Evolutionary conservation across 1,140 invertebrate species (phyloP), one percentile per base, ranked within the genome.

Genomic region (Dendroctonus ponderosae): DNA sequence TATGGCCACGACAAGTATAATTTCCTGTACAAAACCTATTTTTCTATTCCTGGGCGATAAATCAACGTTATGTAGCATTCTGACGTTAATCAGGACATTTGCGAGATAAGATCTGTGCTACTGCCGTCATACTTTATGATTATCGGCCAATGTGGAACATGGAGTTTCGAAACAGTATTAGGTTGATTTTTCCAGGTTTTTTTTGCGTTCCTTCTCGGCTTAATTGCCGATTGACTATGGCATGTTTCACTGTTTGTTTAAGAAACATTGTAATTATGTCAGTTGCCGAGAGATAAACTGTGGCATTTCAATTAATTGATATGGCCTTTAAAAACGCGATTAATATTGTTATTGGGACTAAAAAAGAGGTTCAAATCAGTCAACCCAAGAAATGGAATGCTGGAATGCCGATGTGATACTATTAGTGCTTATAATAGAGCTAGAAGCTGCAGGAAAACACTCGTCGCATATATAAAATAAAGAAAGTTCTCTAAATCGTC

Each of bases 1-100:
- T 52, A 52, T 52, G n/a, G 12, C 38, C 50, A 26, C 26, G 50
- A 52, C 50, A 52, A 15, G 50, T 52, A 12, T 52, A 52, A 52
- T 52, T 52, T 52, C 50, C 50, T 12, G 50, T 52, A 52, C 15
- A 52, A 52, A 52, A 12, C 12, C 38, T 52, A 52, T 52, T 52
- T 52, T 52, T 52, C 50, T 52, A 52, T 52, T 52, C 38, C 12
- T 26, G 0, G 26, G 40, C 53, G 11, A 56, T 56, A 56, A 56
- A 56, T 56, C 53, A 56, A 56, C 53, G 53, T 56, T 56, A 56
- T 15, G 53, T 56, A n/a, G 37, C 53, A 42, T 56, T 56, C 37
- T 56, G 53, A 56, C 53, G 53, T 56, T 56, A 56, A 56, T 56
- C 53, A 56, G 53, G 53, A 56, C 53, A 42, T 56, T 56, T 56